Evolutionary conservation across 1,140 invertebrate genomes (phyloP), one percentile per base, ranked within the genome.

Genomic region (Berghia stephanieae): DNA sequence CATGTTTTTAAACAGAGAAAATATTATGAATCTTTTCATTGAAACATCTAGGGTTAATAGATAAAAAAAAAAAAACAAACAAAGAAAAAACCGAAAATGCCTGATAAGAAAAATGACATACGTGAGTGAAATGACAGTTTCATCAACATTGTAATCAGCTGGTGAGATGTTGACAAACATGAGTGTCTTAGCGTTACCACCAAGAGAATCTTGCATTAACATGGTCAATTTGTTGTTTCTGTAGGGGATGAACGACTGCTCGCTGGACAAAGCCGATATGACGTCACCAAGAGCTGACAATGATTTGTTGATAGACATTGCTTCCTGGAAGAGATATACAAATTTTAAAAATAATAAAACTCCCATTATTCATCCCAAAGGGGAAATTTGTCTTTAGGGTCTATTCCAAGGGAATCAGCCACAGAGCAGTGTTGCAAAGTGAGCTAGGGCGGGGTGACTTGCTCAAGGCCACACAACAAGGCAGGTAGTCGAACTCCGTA

Each of bases 301-400:
- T 10, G 94, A 96, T 81, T 94, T 93, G 84, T 97, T 97, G 71
- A 97, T 97, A 60, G 93, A 92, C 27, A 92, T 93, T n/a, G 95
- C 95, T 90, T 97, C 96, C 89, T 99, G 96, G 69, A 98, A 90
- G 13, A 27, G n/a, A 60, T 31, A 18, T 49, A 69, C 24, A 63
- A 75, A 71, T 66, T 3, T 24, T 40, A 73, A 36, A 57, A 13
- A 10, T n/a, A n/a, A n/a, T n/a, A n/a, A n/a, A n/a, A n/a, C n/a
- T n/a, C n/a, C n/a, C n/a, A n/a, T n/a, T n/a, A n/a, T n/a, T n/a
- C n/a, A n/a, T n/a, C n/a, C n/a, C n/a, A n/a, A n/a, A n/a, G n/a
- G n/a, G n/a, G n/a, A n/a, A n/a, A n/a, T n/a, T n/a, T n/a, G n/a
- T n/a, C n/a, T n/a, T n/a, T n/a, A n/a, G n/a, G n/a, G n/a, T n/a